Evolutionary conservation across 2,797 vertebrate species (phyloP), one percentile per base, ranked within the genome.

Genomic region (Sus cebifrons): DNA sequence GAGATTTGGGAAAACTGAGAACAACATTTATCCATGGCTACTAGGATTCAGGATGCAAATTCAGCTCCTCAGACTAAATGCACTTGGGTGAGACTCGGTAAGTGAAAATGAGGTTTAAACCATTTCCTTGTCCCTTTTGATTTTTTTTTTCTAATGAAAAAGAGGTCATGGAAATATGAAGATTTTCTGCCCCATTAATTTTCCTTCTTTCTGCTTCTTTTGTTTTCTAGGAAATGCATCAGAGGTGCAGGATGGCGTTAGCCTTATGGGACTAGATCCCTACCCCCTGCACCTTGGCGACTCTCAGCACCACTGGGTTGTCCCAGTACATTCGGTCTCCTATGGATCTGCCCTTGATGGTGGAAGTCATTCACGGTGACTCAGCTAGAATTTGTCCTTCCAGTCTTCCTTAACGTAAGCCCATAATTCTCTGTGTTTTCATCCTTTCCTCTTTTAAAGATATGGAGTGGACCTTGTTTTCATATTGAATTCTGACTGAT

Each of bases 341-440:
- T 10, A 6, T 6, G 18, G 13, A 40, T 44, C 56, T 81, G 54
- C 52, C 49, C 56, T 70, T 49, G 23, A 56, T 6, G 18, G 13
- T 17, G 3, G 73, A 89, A 58, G 27, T 52, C 40, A 84, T 84
- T 49, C 73, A 60, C 29, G 73, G 29, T 14, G 3, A 6, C 16
- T 70, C 10, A 17, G 13, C 32, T 86, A 18, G 15, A 79, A n/a
- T n/a, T 14, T 23, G 7, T 40, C 73, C 4, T 54, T 73, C 32
- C n/a, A 23, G 65, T 64, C 70, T 75, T 86, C 75, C 49, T 86
- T 82, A 81, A 54, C 1, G 8, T 32, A 81, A 58, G 21, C 11
- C 21, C 74, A 40, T 27, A n/a, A 27, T 84, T 91, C 64, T 84
- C 60, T 78, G 17, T 68, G 54, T 58, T 91, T 91, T 91, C 75